Percentiles rank a stretch among this genome's conserved stretches.
phyloP scores from a whole-genome alignment of 2,888 invertebrate species.

The Temnothorax rugatulus region DNA sequence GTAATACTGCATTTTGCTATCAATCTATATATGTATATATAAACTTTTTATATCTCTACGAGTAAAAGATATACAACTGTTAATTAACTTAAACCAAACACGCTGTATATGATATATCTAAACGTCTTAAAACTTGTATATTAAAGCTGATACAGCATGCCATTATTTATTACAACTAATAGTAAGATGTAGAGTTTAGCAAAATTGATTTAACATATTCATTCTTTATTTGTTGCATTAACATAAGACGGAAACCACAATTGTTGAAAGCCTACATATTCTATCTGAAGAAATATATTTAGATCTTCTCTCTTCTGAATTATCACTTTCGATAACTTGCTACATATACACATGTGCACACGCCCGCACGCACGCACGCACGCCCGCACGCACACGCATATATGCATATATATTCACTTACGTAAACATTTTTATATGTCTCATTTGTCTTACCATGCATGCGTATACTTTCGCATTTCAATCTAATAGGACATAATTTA shows the following conservation, averaged over 20 bases:
- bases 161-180: constrained; percentile 61
- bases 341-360: constrained; percentile 45
- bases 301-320: constrained; percentile 63
- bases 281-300: constrained; percentile 72
- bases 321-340: constrained; percentile 72
- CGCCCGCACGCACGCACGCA: background rate
- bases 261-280: constrained; percentile 62
- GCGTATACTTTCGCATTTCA: constrained; percentile 53
- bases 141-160: constrained; percentile 53
- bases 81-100: constrained; percentile 26
- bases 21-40: constrained; percentile 6
- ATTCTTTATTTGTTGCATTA: constrained; percentile 68
- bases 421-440: constrained; percentile 61
- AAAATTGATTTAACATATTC: constrained; percentile 60
- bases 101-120: background rate
- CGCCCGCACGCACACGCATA: constrained; percentile 61
- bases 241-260: constrained; percentile 65
- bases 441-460: constrained; percentile 62
- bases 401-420: constrained; percentile 68
- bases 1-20: constrained; percentile 31
- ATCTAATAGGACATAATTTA: constrained; percentile 33
- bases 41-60: constrained; percentile 16
- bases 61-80: constrained; percentile 17
- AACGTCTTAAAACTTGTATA: constrained; percentile 65
- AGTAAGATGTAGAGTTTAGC: constrained; percentile 56